phyloP scores from a whole-genome alignment of 2,797 vertebrate genomes.

The Hozukius guyotensis region DNA sequence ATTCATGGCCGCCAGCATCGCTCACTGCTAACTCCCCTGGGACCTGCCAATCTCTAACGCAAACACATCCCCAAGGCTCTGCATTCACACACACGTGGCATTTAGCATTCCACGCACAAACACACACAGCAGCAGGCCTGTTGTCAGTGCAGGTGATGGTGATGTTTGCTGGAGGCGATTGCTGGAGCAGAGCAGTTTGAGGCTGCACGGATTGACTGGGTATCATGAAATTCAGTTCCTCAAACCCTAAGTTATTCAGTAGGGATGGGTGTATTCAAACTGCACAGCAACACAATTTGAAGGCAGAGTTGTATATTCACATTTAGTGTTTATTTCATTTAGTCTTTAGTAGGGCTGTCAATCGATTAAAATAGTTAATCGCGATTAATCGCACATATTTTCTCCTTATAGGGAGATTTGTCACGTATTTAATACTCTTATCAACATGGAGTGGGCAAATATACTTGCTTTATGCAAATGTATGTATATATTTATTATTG shows the following conservation, averaged over 20 bases:
- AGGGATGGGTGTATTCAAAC: not conserved
- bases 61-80: constrained; percentile 40
- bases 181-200: constrained; percentile 9
- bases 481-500: too few relatives aligned
- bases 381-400: too few relatives aligned
- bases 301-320: not conserved
- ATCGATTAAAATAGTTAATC: too few relatives aligned
- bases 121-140: constrained; percentile 29
- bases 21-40: not conserved
- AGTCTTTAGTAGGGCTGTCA: too few relatives aligned
- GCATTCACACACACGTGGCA: constrained; percentile 32
- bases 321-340: not conserved
- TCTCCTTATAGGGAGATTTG: too few relatives aligned
- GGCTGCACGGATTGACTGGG: constrained; percentile 7
- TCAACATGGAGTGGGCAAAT: too few relatives aligned
- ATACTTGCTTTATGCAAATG: too few relatives aligned
- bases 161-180: constrained; percentile 41
- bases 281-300: not conserved
- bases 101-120: constrained; percentile 56
- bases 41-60: constrained; percentile 28
- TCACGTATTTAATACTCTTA: too few relatives aligned
- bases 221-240: constrained; percentile 18
- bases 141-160: constrained; percentile 24
- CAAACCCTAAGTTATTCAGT: not conserved
- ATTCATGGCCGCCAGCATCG: constrained; percentile 12